Conservation (phyloP, 1,140 invertebrate genomes). For the Trachelipus rathkii region DNA sequence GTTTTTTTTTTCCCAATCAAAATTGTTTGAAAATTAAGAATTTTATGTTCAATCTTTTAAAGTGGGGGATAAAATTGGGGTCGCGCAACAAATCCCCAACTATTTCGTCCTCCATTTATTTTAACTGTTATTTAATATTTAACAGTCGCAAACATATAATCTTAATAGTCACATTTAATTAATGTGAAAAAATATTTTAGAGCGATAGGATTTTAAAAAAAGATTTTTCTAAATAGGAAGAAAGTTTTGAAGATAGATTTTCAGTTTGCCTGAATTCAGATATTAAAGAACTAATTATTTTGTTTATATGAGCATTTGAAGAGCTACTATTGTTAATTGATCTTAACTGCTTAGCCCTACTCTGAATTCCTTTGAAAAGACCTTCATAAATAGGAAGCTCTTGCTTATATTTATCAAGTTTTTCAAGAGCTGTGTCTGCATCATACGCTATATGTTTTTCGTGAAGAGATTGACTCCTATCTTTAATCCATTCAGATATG, state of each 20-base stretch:
- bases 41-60: too few relatives aligned
- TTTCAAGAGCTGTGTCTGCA: conserved; percentile 69
- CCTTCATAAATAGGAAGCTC: conserved; percentile 73
- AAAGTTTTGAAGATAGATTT: conserved; percentile 68
- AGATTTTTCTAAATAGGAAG: conserved; percentile 62
- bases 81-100: too few relatives aligned
- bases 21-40: too few relatives aligned
- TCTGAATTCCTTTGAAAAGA: conserved; percentile 67
- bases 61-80: too few relatives aligned
- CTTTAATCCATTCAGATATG: conserved; percentile 74
- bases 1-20: too few relatives aligned
- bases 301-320: conserved; percentile 64
- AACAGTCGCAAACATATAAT: too few relatives aligned
- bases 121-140: too few relatives aligned
- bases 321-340: conserved; percentile 68
- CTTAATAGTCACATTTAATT: too few relatives aligned
- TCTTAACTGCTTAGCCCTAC: conserved; percentile 73
- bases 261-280: conserved; percentile 73
- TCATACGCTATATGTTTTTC: conserved; percentile 71
- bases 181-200: too few relatives aligned
- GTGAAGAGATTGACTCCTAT: conserved; percentile 69
- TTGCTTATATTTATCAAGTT: conserved; percentile 75
- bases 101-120: too few relatives aligned
- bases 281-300: conserved; percentile 65
- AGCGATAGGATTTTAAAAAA: too few relatives aligned